A percentile compares a stretch with the other conserved stretches of the same genome.
phyloP scores from a whole-genome alignment of 2,113 vertebrate genomes.

The Smithornis capensis region DNA sequence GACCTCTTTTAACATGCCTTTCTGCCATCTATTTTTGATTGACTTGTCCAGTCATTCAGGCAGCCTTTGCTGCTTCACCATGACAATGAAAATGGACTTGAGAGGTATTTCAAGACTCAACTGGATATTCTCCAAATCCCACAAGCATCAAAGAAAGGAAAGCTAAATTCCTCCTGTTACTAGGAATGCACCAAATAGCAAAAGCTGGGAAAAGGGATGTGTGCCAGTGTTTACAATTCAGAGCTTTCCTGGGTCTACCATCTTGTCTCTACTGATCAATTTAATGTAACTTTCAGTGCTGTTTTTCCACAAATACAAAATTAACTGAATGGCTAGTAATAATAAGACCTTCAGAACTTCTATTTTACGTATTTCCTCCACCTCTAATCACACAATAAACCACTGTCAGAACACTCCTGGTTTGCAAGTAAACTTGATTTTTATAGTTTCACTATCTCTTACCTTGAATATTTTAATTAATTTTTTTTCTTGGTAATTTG shows the following conservation, averaged over 20 bases:
- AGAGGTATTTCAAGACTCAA: neutral
- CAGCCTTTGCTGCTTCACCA: neutral
- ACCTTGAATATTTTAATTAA: neutral
- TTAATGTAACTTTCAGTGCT: neutral
- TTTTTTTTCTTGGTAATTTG: neutral
- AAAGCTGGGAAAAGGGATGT: neutral
- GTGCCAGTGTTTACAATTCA: neutral
- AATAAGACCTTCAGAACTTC: neutral
- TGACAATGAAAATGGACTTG: neutral
- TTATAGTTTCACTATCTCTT: neutral
- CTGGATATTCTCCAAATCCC: neutral
- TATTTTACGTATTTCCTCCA: neutral
- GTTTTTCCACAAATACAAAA: neutral
- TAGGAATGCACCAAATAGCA: neutral
- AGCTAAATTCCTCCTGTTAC: neutral
- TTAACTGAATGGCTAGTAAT: neutral
- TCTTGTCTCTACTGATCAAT: neutral
- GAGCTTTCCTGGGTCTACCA: neutral
- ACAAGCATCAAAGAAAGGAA: neutral
- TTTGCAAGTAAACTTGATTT: neutral
- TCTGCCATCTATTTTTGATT: neutral
- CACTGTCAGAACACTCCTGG: neutral
- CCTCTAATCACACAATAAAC: neutral
- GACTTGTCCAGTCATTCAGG: neutral
- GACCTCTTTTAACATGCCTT: neutral